Evolutionary conservation across 2,888 invertebrate species (phyloP), one percentile per base, ranked within the genome.

Genomic region (Cenopis cana): DNA sequence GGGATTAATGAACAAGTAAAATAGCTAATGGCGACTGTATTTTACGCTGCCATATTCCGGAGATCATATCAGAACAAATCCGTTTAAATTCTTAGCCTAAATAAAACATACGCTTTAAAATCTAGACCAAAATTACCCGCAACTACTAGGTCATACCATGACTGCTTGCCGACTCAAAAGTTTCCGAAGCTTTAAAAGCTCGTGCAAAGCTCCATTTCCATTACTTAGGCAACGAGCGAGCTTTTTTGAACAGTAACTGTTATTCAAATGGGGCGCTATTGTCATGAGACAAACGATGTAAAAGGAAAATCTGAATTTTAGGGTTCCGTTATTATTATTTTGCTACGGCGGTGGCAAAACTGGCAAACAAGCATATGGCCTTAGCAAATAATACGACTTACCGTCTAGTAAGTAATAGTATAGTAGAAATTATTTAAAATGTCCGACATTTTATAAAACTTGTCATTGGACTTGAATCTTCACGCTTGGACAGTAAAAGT

Each of bases 181-280:
- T 64, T 64, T 61, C 2, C 64, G 52, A 54, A 64, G 64, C 61
- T 49, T 41, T 59, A n/a, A 59, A 59, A 24, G 59, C 41, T 41
- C 55, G n/a, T 9, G n/a, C 55, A 55, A n/a, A 24, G 17, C 61
- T 24, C 33, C 49, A 50, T 64, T 54, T 54, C 64, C 64, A 64
- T 64, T 64, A 64, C 52, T 64, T 54, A 64, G 18, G 52, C 52
- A 64, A 64, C 50, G 54, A 49, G 9, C 52, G 52, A 54, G 64
- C 20, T 64, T 61, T 54, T 54, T 4, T 11, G 18, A 52, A 54
- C 60, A 64, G 10, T 38, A n/a, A 52, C 52, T 24, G 54, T 64
- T 64, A 54, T 64, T 64, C 52, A 64, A 64, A 64, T 64, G 38
- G 14, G 50, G 5, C 36, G 36, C 18, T 10, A 52, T 36, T 54